Conservation (phyloP, 1,140 invertebrate species). For the Pogonognathellus flavescens region DNA sequence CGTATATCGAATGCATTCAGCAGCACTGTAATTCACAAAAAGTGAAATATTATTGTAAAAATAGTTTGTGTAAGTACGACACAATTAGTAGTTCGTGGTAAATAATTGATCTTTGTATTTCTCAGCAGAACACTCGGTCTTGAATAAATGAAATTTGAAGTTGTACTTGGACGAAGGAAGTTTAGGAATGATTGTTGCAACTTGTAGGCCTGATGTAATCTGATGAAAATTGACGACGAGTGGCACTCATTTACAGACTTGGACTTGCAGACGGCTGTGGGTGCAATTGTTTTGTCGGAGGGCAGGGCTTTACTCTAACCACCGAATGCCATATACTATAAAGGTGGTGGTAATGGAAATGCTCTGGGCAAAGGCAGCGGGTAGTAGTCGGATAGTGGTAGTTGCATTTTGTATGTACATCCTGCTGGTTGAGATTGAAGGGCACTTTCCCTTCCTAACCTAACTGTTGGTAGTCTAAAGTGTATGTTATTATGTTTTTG, state of each 20-base stretch:
- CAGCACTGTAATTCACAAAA: too few relatives aligned
- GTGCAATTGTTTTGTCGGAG: background rate
- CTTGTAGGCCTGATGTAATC: constrained; percentile 34
- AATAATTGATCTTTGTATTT: too few relatives aligned
- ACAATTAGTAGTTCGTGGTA: too few relatives aligned
- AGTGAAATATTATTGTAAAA: too few relatives aligned
- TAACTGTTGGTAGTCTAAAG: background rate
- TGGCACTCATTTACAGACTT: constrained; percentile 28
- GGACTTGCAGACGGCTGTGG: background rate
- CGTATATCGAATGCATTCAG: background rate
- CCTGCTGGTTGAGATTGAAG: constrained; percentile 12
- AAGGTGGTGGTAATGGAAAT: constrained; percentile 24
- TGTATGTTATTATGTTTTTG: background rate
- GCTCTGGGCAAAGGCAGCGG: background rate
- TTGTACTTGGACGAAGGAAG: background rate
- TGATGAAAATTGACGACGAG: constrained; percentile 35
- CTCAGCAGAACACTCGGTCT: too few relatives aligned
- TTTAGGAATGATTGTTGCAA: constrained; percentile 32
- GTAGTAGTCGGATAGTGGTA: background rate
- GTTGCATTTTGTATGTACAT: background rate
- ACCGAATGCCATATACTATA: background rate
- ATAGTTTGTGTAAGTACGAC: too few relatives aligned
- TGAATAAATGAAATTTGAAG: too few relatives aligned
- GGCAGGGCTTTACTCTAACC: constrained; percentile 3
- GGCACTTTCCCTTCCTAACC: background rate